Evolutionary conservation across 2,113 vertebrate species (phyloP), one percentile per base, ranked within the genome.

Genomic region (Orthochromis indermauri): DNA sequence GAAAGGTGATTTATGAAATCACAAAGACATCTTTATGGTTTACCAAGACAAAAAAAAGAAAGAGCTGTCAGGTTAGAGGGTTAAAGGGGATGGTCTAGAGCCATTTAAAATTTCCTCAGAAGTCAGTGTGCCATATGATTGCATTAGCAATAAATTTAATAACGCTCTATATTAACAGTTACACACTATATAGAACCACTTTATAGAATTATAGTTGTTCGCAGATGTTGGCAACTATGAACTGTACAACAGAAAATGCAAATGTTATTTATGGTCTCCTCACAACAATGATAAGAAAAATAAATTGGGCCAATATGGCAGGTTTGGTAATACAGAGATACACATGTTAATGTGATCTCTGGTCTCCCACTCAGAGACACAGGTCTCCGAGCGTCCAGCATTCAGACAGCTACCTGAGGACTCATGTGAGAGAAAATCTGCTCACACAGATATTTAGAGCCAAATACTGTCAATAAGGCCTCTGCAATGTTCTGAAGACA

Each of bases 261-360:
- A n/a, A 53, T 53, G 49, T 9, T n/a, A 53, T 53, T n/a, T 53
- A n/a, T n/a, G 19, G 3, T n/a, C 9, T 53, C 49, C 19, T n/a
- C 9, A 53, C 9, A 53, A 53, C 3, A 53, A 53, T n/a, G 19
- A 6, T 4, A 53, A 53, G 19, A n/a, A 53, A 53, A 53, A 10
- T 53, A 53, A 53, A 53, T 9, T 53, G 9, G 0, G 19, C 49
- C 49, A 53, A n/a, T 53, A 53, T n/a, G 1, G 8, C 49, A 51
- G n/a, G 49, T n/a, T 0, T 51, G 49, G 0, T 21, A 21, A 53
- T 53, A 53, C 5, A 53, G 0, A 2, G 19, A 53, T 0, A 6
- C 9, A 53, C 9, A 1, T 53, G 49, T 51, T 51, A 51, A n/a
- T 51, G 0, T 51, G 49, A 51, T 19, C 49, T 51, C 8, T 51